Base-by-base conservation (phyloP, 2,113 vertebrate species). In the Pluvialis apricaria region DNA sequence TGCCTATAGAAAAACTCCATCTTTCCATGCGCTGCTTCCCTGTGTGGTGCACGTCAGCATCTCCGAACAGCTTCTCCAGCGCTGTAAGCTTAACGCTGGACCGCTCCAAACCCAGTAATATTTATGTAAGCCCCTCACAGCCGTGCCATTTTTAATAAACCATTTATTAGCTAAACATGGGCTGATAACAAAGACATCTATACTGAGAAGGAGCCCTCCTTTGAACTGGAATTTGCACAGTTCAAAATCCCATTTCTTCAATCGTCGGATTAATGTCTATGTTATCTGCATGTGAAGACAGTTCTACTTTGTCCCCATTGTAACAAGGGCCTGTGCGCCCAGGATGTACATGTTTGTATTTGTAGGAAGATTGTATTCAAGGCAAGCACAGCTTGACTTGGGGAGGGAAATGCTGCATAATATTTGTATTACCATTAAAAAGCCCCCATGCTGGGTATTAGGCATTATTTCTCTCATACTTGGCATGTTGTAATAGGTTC, bases 361-460 rank as follows among this genome's bases (percentile, higher is more conserved):
- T 97, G 84, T 71, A 92, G 95, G 82, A 61, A 70, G 82, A 96
- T 95, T 91, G 86, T 90, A 69, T 68, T 96, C 82, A 76, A 91
- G 88, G 52, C 64, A 95, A 95, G 76, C 81, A 79, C n/a, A 83
- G 94, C 79, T 68, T 90, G 89, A 93, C 90, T 71, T 86, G 76
- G 84, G 89, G 91, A 93, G 92, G 82, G 78, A 86, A 96, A 90
- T 69, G 66, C 88, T 80, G 88, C 81, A 94, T 93, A 91, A 92
- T 96, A 90, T 94, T 90, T 83, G 68, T 93, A 94, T 97, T 97
- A 96, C 86, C 94, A 96, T 97, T 95, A 86, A 94, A 97, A 97
- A 95, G 94, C 65, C 52, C 82, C 83, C 95, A 52, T 92, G 94
- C 94, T 96, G 96, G 44, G 94, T 80, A 88, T 96, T 95, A 94